Evolutionary conservation across 2,113 vertebrate species (phyloP).

Genomic region (human (Homo sapiens)): GRCh38 chr6:136997501-136998000

Average conservation of each 20-base stretch:
- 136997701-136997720: too few relatives aligned
- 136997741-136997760: constrained; percentile 31
- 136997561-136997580: too few relatives aligned
- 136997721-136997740: background rate
- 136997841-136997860: background rate
- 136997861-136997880: background rate
- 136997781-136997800: background rate
- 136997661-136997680: too few relatives aligned
- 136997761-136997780: background rate
- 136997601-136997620: too few relatives aligned
- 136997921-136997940: background rate
- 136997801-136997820: background rate
- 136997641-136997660: too few relatives aligned
- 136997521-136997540: too few relatives aligned
- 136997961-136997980: background rate
- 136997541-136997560: too few relatives aligned
- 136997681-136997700: too few relatives aligned
- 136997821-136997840: background rate
- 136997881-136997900: background rate
- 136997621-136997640: too few relatives aligned
- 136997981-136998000: background rate
- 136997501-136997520: too few relatives aligned
- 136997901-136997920: background rate
- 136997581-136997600: too few relatives aligned
- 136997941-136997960: background rate